phyloP scores from a whole-genome alignment of 1,140 invertebrate species.

The Plectrocnemia conspersa region DNA sequence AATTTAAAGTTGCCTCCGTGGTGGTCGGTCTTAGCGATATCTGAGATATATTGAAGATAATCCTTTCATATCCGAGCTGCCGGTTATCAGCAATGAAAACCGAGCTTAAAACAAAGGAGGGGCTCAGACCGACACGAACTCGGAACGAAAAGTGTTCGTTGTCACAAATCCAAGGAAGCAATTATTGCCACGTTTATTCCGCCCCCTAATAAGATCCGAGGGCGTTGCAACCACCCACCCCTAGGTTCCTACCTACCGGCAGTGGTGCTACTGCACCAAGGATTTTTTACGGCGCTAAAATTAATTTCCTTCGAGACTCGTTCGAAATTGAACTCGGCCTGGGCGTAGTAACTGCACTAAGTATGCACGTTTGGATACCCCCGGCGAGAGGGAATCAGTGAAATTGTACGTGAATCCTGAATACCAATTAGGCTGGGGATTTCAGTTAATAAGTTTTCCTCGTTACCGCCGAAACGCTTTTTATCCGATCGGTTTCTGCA shows the following conservation, averaged over 20 bases:
- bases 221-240: background rate
- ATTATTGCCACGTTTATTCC: slow-evolving; percentile 30
- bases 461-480: slow-evolving; percentile 27
- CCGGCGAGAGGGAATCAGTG: slow-evolving; percentile 28
- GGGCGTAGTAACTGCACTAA: slow-evolving; percentile 21
- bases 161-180: slow-evolving; percentile 29
- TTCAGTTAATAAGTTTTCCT: slow-evolving; percentile 35
- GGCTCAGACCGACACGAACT: too few species aligned
- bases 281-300: slow-evolving; percentile 30
- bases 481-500: slow-evolving; percentile 24
- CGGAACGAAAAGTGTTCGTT: slow-evolving; percentile 13
- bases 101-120: too few species aligned
- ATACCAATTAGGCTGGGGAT: slow-evolving; percentile 34
- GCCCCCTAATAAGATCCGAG: slow-evolving; percentile 19
- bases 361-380: slow-evolving; percentile 19
- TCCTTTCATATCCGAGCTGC: too few species aligned
- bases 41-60: too few species aligned
- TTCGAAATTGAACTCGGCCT: slow-evolving; percentile 34
- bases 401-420: slow-evolving; percentile 36
- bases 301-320: slow-evolving; percentile 36
- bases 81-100: too few species aligned
- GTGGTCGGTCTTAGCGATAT: too few species aligned
- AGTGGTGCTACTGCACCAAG: slow-evolving; percentile 5
- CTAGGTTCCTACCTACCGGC: background rate
- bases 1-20: too few species aligned